These are phyloP conservation scores for Paramuricea clavata DNA, from an alignment of 92 coral and sea anemone species.

Conservation along the genomic window DNA sequence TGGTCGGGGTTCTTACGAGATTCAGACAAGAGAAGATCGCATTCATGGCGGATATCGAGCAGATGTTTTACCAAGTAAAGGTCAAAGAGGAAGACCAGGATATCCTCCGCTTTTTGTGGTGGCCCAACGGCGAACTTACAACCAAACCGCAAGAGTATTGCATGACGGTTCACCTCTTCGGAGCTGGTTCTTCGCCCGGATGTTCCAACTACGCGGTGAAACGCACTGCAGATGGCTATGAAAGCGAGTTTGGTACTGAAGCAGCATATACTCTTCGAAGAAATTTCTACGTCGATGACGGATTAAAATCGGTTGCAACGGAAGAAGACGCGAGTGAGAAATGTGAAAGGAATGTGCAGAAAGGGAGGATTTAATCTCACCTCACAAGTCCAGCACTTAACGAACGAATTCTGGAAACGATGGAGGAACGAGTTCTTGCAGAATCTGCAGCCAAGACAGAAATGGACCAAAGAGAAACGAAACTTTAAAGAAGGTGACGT, in stretches of 20 bases:
- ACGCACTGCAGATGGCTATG: conserved; percentile 44
- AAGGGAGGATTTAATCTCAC: conserved; percentile 64
- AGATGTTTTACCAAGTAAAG: no score
- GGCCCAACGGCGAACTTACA: no score
- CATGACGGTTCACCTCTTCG: no score
- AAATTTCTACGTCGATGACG: conserved; percentile 59
- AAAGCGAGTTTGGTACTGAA: conserved; percentile 28
- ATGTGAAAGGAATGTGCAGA: conserved; percentile 38
- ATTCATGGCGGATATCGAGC: no score
- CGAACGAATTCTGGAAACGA: conserved; percentile 25
- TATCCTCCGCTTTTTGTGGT: no score
- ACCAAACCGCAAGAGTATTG: no score
- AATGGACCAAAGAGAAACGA: neutral
- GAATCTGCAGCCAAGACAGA: conserved; percentile 25
- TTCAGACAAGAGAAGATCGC: no score
- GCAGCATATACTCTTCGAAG: conserved; percentile 38
- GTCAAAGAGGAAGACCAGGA: no score
- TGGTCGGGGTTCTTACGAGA: no score
- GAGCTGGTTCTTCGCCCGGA: neutral
- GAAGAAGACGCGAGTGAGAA: conserved; percentile 17
- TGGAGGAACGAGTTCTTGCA: conserved; percentile 18
- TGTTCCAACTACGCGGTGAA: neutral
- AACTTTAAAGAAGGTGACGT: conserved; percentile 18
- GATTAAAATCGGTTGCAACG: conserved; percentile 42
- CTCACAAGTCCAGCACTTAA: conserved; percentile 7